phyloP scores from a whole-genome alignment of 2,113 vertebrate species.

The Ciconia maguari region DNA sequence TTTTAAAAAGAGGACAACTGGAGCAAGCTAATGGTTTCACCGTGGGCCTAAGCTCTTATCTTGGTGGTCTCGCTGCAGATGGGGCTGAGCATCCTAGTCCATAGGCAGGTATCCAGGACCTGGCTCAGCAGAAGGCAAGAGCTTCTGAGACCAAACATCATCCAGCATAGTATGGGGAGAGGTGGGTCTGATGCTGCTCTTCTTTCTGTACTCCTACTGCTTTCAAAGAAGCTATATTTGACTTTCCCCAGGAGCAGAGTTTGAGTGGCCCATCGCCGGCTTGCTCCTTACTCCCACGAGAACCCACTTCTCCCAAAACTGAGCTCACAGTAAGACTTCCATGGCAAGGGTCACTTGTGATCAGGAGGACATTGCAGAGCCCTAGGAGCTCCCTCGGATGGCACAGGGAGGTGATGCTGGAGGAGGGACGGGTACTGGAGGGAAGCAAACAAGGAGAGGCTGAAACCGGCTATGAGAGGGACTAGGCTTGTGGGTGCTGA shows the following conservation, averaged over 20 bases:
- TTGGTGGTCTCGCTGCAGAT: not conserved
- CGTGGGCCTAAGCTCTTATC: not conserved
- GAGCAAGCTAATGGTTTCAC: not conserved
- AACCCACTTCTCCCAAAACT: not conserved
- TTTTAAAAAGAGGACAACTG: not conserved
- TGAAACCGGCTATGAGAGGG: not conserved
- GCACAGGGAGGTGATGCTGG: not conserved
- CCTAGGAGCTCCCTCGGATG: not conserved
- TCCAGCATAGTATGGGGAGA: fast-evolving
- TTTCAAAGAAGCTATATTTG: not conserved
- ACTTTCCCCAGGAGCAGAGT: not conserved
- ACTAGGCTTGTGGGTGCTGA: not conserved
- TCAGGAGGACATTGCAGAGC: not conserved
- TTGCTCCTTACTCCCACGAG: not conserved
- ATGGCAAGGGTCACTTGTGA: not conserved
- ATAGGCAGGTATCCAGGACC: not conserved
- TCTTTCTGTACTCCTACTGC: not conserved
- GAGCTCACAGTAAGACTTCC: not conserved
- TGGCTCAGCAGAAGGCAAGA: not conserved
- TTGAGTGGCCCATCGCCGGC: not conserved
- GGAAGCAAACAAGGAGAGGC: not conserved
- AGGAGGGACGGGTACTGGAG: not conserved
- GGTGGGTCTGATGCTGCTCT: not conserved
- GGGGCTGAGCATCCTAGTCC: not conserved
- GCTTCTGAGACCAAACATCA: not conserved